A percentile compares a stretch with the other conserved stretches of the same genome.
These are phyloP conservation scores for Macrosiphum euphorbiae DNA, from an alignment of 2,888 invertebrate species.

Conservation along the genomic window DNA sequence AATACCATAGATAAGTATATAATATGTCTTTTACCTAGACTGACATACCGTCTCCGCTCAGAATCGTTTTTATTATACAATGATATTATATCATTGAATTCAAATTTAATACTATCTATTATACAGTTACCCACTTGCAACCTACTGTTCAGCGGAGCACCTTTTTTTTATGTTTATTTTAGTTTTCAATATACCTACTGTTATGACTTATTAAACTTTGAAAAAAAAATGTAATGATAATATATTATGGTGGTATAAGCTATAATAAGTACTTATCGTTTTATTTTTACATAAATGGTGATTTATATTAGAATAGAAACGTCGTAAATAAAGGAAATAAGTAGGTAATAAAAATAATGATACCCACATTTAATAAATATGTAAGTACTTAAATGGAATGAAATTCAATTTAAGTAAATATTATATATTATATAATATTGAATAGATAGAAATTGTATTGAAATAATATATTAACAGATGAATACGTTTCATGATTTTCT, in stretches of 20 bases:
- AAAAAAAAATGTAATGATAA: neutral
- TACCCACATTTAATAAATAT: neutral
- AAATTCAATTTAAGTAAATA: neutral
- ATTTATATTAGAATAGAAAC: neutral
- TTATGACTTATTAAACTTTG: neutral
- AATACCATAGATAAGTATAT: too few relatives aligned
- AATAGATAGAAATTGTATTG: neutral
- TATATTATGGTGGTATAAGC: neutral
- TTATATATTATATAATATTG: neutral
- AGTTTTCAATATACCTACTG: neutral
- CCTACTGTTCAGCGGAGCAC: too few relatives aligned
- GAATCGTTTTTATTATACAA: too few relatives aligned
- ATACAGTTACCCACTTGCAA: too few relatives aligned
- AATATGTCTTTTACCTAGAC: too few relatives aligned
- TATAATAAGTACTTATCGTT: neutral
- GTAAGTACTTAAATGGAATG: neutral
- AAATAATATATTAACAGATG: neutral
- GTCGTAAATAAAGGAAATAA: neutral
- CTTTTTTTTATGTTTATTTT: neutral
- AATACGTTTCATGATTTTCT: neutral
- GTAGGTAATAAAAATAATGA: neutral
- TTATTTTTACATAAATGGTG: neutral
- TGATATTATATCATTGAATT: too few relatives aligned
- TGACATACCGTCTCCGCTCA: too few relatives aligned
- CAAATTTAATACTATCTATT: too few relatives aligned